Percentiles rank a stretch among this genome's conserved stretches.
These are phyloP conservation scores for Pyralis farinalis DNA, from an alignment of 2,888 invertebrate genomes.

Conservation along the genomic window DNA sequence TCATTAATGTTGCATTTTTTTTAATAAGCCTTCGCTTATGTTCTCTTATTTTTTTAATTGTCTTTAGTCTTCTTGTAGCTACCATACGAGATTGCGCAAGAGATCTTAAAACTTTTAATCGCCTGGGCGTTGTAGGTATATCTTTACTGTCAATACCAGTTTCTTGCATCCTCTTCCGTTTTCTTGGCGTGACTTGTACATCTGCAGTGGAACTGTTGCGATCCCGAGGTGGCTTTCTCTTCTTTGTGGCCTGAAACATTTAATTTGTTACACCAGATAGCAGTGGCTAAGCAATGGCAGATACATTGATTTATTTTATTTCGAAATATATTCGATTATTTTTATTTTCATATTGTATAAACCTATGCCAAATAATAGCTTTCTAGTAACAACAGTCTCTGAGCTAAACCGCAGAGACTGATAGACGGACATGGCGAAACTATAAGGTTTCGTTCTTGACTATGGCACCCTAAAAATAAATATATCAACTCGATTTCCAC, in stretches of 20 bases:
- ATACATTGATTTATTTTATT: too few relatives aligned
- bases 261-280: background rate
- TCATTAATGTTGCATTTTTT: background rate
- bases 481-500: too few relatives aligned
- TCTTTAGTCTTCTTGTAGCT: background rate
- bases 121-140: constrained; percentile 8
- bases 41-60: constrained; percentile 4
- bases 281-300: background rate
- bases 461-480: too few relatives aligned
- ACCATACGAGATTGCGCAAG: constrained; percentile 1
- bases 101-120: constrained; percentile 2
- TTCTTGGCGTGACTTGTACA: background rate
- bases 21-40: background rate
- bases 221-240: background rate
- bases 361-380: too few relatives aligned
- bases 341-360: too few relatives aligned
- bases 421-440: too few relatives aligned
- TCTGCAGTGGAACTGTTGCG: background rate
- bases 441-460: too few relatives aligned
- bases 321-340: too few relatives aligned
- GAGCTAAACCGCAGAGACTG: too few relatives aligned
- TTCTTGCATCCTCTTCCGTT: constrained; percentile 7
- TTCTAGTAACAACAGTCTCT: too few relatives aligned
- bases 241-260: background rate
- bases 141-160: constrained; percentile 3